A percentile compares a stretch with the other conserved stretches of the same genome.
phyloP scores from a whole-genome alignment of 2,797 vertebrate genomes.

The Lithobates sylvaticus region DNA sequence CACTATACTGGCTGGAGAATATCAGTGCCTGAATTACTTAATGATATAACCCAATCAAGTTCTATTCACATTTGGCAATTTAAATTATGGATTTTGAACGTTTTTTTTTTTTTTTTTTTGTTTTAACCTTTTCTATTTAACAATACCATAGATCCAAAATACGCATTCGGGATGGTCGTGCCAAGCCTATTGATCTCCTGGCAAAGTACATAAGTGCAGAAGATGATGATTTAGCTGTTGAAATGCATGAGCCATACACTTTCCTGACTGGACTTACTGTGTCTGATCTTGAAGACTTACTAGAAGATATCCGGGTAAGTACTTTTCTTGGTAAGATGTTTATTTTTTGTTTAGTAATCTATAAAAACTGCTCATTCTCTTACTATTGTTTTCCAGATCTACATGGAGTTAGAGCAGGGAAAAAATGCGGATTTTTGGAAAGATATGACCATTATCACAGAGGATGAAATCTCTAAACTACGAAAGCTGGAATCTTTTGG shows the following conservation, averaged over 20 bases:
- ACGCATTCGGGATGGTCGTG: conserved; percentile 92
- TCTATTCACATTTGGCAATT: too few relatives aligned
- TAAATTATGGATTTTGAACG: too few relatives aligned
- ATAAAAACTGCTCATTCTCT: neutral
- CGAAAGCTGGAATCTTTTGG: conserved; percentile 93
- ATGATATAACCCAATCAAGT: too few relatives aligned
- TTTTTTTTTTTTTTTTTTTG: too few relatives aligned
- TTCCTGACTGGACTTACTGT: conserved; percentile 95
- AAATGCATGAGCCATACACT: conserved; percentile 98
- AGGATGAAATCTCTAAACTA: conserved; percentile 96
- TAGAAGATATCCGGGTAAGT: conserved; percentile 95
- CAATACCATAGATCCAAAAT: conserved; percentile 88
- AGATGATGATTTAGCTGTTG: conserved; percentile 94
- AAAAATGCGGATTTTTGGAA: conserved; percentile 98
- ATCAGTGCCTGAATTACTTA: too few relatives aligned
- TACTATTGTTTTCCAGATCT: conserved; percentile 78
- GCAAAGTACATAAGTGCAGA: conserved; percentile 98
- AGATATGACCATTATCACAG: conserved; percentile 97
- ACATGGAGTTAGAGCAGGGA: conserved; percentile 98
- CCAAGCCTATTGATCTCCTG: conserved; percentile 95
- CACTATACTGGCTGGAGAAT: too few relatives aligned
- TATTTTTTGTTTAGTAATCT: neutral
- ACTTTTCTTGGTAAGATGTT: neutral
- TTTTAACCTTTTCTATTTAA: accelerated
- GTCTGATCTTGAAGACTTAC: conserved; percentile 96